Evolutionary conservation across 2,113 vertebrate species (phyloP).

Genomic region (Isichthys henryi): DNA sequence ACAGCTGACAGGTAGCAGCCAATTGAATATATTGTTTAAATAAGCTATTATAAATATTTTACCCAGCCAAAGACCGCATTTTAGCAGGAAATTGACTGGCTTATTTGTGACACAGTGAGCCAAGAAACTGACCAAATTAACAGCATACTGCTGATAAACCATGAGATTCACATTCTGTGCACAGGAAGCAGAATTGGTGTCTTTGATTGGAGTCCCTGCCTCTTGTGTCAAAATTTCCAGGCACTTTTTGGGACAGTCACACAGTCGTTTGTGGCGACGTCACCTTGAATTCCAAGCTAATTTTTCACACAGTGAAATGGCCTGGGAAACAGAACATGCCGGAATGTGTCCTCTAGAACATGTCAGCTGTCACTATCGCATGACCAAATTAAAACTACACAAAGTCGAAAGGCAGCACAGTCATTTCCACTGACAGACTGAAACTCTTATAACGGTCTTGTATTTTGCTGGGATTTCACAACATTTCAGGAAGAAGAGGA

Average conservation of each 20-base stretch:
- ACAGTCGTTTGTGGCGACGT: neutral
- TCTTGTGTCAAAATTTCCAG: neutral
- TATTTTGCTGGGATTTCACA: neutral
- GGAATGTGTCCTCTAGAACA: neutral
- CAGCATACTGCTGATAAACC: neutral
- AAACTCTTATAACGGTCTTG: neutral
- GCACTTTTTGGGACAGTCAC: neutral
- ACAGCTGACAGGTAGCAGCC: slow-evolving; percentile 17
- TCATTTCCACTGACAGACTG: neutral
- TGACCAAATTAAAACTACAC: neutral
- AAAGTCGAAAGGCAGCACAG: neutral
- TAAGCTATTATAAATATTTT: neutral
- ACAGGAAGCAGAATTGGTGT: neutral
- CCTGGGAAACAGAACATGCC: neutral
- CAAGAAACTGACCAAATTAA: neutral
- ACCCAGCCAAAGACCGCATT: neutral
- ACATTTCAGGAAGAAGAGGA: neutral
- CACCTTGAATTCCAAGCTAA: neutral
- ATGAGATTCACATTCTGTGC: neutral
- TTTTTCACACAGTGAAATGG: neutral
- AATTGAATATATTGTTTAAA: neutral
- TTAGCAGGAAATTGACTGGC: neutral
- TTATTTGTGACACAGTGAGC: neutral
- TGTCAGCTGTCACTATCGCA: neutral
- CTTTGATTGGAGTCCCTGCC: neutral